Base-by-base conservation (phyloP, 2,888 invertebrate genomes). In the Exocentrus adspersus region DNA sequence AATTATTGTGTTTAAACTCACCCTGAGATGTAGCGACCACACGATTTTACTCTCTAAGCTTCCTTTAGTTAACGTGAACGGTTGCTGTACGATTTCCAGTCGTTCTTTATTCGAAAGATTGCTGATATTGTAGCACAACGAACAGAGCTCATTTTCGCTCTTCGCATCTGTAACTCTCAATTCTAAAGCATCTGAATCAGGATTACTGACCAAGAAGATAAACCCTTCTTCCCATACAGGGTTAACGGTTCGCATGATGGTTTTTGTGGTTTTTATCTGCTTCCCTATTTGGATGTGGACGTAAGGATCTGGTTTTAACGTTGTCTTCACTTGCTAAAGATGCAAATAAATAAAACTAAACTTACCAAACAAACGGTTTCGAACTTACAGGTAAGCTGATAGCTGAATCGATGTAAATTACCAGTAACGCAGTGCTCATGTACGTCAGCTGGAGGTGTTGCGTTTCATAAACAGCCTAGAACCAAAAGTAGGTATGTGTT, bases 171-270 rank as follows among this genome's bases (percentile, higher is more conserved):
- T 80, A 48, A 91, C 92, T 87, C 92, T 92, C 19, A 97, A 84
- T 69, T 92, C 90, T 16, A 98, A 80, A 21, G 90, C 89, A 78
- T 96, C 94, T 19, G 92, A 91, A 78, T 95, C 93, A 0, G 97
- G 97, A 85, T 97, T 94, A 71, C 89, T 87, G 2, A 98, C 92
- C 41, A 98, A 87, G 85, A 97, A 97, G 3, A 94, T 91, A 82
- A 97, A 95, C 2, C 95, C 95, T 79, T 95, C 92, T 83, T 98
- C 97, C 89, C 93, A 98, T 53, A 95, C 92, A 0, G 98, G 98
- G 77, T 93, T 91, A 70, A 90, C 91, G 0, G 93, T 94, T 70
- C 94, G 87, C 85, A 90, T 87, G 70, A 89, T 88, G 21, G 90
- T 89, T 9, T 85, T 86, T 0, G 92, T 90, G 79, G 89, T 89